Conservation (phyloP, 2,797 vertebrate species). For the Benthosema pterotum region DNA sequence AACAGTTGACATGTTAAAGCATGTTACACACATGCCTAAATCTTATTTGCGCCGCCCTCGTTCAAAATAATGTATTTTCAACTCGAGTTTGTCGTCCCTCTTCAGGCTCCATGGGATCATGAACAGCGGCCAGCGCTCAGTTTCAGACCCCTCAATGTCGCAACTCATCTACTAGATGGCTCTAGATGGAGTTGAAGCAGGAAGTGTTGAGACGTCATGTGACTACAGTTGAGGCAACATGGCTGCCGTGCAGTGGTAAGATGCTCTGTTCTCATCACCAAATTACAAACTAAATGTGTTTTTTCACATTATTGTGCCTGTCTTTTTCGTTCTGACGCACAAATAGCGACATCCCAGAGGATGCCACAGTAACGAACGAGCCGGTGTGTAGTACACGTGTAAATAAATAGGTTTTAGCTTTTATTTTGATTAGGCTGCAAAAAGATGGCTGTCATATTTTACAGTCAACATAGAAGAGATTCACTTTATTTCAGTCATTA, state of each 20-base stretch:
- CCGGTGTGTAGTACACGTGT: background rate
- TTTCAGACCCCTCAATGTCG: no score
- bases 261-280: conserved; percentile 36
- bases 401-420: conserved; percentile 7
- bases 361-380: accelerated
- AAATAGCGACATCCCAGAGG: background rate
- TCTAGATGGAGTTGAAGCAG: conserved; percentile 38
- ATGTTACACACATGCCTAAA: no score
- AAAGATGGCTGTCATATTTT: background rate
- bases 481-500: no score
- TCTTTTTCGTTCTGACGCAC: background rate
- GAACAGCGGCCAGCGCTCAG: no score
- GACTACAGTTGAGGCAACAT: conserved; percentile 68
- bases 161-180: no score
- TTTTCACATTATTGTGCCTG: background rate
- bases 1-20: no score
- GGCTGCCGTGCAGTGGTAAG: conserved; percentile 83
- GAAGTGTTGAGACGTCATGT: conserved; percentile 72
- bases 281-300: conserved; percentile 12
- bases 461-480: no score
- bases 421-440: background rate
- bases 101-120: no score
- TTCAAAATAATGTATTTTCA: no score
- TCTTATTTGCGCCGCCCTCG: no score
- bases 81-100: no score